Base-by-base conservation (phyloP, 2,797 vertebrate species). In the Antrozous pallidus region DNA sequence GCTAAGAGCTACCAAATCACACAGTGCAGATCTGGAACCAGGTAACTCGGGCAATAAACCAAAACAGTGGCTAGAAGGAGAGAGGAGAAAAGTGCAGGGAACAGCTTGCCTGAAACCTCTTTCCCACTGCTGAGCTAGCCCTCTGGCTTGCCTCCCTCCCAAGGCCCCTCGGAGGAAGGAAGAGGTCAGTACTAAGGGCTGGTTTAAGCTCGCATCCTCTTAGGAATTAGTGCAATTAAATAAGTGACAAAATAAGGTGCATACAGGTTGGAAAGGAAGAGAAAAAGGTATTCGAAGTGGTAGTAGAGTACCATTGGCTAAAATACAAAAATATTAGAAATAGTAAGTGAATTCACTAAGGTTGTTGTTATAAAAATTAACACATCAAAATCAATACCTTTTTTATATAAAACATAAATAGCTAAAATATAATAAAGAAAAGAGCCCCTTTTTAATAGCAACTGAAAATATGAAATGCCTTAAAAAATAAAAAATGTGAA, bases 381-480 rank as follows among this genome's bases (percentile, higher is more conserved):
- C 58, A 33, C n/a, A 73, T 56, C 51, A 77, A 83, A 69, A 77
- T 58, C 40, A 54, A 49, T 40, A 56, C 2, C 31, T 70, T 80
- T 80, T 69, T 65, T 36, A 54, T 36, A 36, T 54, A 71, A 91
- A 93, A 86, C 3, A 11, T 28, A 80, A 70, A 88, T 28, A 58
- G 65, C 82, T 61, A 94, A 38, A 36, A 31, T 33, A 36, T 38
- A 63, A 61, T 54, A 83, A 84, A 77, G 56, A 28, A 74, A 85
- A 77, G 8, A 69, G 5, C 33, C 78, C 22, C 2, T 56, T 65
- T 26, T 84, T 36, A 36, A 42, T 18, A 84, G 69, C 18, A 94
- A 61, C 63, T 38, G 81, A 45, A 69, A 82, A 80, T 45, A 13
- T 8, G 42, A 88, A 89, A 67, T 67, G 58, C 31, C 54, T 77